Percentiles rank a stretch among this genome's conserved stretches.
Conservation (phyloP, 2,113 vertebrate species). For the Helogale parvula region DNA sequence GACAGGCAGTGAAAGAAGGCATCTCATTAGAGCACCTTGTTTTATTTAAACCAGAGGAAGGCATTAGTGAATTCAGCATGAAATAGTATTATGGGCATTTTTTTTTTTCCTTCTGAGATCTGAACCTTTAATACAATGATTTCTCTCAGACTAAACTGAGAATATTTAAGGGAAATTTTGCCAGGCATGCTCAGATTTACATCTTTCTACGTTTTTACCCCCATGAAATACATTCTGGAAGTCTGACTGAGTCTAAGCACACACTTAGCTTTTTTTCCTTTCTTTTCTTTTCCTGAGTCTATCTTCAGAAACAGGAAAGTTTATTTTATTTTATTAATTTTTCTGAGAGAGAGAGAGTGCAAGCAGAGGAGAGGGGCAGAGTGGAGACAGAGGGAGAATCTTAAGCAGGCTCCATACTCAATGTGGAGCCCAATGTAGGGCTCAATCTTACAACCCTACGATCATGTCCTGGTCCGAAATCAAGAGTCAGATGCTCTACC, state of each 20-base stretch:
- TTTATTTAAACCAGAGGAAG: neutral
- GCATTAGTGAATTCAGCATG: neutral
- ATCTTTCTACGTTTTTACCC: neutral
- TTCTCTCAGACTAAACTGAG: neutral
- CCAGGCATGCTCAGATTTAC: neutral
- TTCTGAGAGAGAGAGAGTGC: too few species aligned
- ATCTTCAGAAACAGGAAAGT: neutral
- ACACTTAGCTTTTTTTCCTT: neutral
- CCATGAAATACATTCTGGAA: neutral
- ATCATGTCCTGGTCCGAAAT: too few species aligned
- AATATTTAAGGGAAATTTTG: neutral
- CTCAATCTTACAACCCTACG: too few species aligned
- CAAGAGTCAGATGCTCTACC: too few species aligned
- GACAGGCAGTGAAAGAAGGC: neutral
- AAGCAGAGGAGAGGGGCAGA: too few species aligned
- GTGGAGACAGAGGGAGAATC: too few species aligned
- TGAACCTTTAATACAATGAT: neutral
- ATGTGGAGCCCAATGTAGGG: too few species aligned
- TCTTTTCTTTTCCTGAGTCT: neutral
- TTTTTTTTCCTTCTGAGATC: neutral
- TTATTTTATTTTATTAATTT: neutral
- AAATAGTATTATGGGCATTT: neutral
- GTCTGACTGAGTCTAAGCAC: neutral
- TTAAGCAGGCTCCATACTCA: too few species aligned
- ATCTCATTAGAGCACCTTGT: neutral